Conservation (phyloP, 2,113 vertebrate genomes). For the Oostethus manadensis region DNA sequence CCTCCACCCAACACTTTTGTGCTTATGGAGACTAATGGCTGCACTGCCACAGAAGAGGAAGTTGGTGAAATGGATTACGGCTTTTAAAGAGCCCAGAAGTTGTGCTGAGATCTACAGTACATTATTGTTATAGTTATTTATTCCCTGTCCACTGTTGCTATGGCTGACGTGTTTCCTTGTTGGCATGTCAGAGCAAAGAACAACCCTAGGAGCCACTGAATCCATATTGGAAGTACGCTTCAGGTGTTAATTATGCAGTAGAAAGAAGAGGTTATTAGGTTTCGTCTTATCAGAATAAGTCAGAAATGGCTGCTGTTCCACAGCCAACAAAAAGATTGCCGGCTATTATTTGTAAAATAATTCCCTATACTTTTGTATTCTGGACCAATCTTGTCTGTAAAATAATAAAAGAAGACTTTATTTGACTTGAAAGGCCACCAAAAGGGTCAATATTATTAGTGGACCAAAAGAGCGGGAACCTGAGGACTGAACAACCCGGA, state of each 20-base stretch:
- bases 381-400: neutral
- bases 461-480: neutral
- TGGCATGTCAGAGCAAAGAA: slow-evolving; percentile 27
- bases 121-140: slow-evolving; percentile 55
- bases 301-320: slow-evolving; percentile 40
- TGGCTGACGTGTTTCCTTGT: too few relatives aligned
- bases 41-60: slow-evolving; percentile 39
- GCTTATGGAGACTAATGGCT: slow-evolving; percentile 62
- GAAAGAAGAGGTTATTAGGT: slow-evolving; percentile 3
- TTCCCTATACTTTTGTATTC: too few relatives aligned
- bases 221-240: slow-evolving; percentile 17
- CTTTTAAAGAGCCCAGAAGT: too few relatives aligned
- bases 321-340: neutral
- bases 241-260: slow-evolving; percentile 28
- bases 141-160: slow-evolving; percentile 25
- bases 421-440: slow-evolving; percentile 2
- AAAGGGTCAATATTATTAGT: neutral
- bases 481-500: neutral
- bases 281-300: slow-evolving; percentile 18
- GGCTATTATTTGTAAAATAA: neutral
- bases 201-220: slow-evolving; percentile 13
- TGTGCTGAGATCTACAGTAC: too few relatives aligned
- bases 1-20: slow-evolving; percentile 19
- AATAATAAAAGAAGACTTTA: slow-evolving; percentile 4
- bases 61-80: slow-evolving; percentile 44